phyloP scores from a whole-genome alignment of 2,113 vertebrate genomes.

The Origma solitaria region DNA sequence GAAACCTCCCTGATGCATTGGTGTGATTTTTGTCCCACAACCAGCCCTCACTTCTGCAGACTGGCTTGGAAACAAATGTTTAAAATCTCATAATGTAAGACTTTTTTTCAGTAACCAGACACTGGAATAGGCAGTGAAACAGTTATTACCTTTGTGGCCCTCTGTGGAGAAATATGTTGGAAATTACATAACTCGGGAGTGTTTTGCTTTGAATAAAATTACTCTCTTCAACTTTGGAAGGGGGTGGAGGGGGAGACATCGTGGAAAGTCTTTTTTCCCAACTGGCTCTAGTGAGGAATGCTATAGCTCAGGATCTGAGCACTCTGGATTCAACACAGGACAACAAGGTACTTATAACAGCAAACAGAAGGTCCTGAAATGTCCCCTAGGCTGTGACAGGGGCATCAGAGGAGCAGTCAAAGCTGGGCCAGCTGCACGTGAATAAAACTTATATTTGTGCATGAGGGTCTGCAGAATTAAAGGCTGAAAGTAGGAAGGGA shows the following conservation, averaged over 20 bases:
- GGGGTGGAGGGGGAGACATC: not conserved
- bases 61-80: not conserved
- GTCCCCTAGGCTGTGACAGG: not conserved
- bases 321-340: not conserved
- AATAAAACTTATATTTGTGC: not conserved
- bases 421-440: not conserved
- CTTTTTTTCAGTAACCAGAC: not conserved
- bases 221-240: not conserved
- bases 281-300: not conserved
- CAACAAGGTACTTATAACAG: not conserved
- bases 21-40: not conserved
- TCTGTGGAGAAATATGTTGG: not conserved
- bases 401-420: not conserved
- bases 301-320: not conserved
- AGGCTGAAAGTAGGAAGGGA: not conserved
- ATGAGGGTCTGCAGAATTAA: not conserved
- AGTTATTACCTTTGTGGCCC: not conserved
- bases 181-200: not conserved
- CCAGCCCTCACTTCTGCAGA: not conserved
- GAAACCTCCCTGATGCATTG: not conserved
- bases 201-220: slow-evolving; percentile 7
- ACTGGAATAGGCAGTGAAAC: not conserved
- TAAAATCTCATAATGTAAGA: not conserved
- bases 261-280: not conserved
- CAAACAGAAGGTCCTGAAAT: not conserved